Conservation (phyloP, 2,888 invertebrate species). For the Lasioglossum lativentre region DNA sequence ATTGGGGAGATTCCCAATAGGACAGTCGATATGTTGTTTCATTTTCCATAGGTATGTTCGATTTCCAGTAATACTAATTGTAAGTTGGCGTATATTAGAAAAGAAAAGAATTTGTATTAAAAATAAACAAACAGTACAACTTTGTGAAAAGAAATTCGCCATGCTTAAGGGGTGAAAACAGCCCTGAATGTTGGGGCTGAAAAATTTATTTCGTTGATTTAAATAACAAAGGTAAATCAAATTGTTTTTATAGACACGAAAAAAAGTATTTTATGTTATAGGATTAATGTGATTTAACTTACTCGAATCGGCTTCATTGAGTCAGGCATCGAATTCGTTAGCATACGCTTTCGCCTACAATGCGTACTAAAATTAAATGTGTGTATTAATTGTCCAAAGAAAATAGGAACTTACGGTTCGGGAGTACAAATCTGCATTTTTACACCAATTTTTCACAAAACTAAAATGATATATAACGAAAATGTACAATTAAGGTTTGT, state of each 20-base stretch:
- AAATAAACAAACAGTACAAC: neutral
- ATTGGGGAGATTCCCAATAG: constrained; percentile 75
- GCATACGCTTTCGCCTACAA: constrained; percentile 48
- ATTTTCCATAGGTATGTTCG: constrained; percentile 85
- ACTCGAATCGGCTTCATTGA: constrained; percentile 79
- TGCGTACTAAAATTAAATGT: neutral
- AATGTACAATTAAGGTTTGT: constrained; percentile 17
- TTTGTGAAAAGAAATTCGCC: neutral
- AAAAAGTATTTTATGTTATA: neutral
- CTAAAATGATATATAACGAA: neutral
- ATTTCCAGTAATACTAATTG: constrained; percentile 82
- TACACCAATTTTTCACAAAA: neutral
- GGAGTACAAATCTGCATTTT: constrained; percentile 79
- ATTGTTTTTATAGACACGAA: neutral
- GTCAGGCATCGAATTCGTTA: constrained; percentile 74
- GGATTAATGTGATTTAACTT: constrained; percentile 30
- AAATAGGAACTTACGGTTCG: constrained; percentile 71
- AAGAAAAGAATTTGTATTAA: neutral
- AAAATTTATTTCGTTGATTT: neutral
- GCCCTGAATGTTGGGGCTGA: neutral
- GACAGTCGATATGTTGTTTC: constrained; percentile 86
- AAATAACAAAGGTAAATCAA: neutral
- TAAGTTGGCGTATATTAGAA: neutral
- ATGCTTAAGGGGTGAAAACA: neutral
- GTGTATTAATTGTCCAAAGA: neutral